Evolutionary conservation across 2,888 invertebrate species (phyloP).

Genomic region (Leistus spinibarbis): DNA sequence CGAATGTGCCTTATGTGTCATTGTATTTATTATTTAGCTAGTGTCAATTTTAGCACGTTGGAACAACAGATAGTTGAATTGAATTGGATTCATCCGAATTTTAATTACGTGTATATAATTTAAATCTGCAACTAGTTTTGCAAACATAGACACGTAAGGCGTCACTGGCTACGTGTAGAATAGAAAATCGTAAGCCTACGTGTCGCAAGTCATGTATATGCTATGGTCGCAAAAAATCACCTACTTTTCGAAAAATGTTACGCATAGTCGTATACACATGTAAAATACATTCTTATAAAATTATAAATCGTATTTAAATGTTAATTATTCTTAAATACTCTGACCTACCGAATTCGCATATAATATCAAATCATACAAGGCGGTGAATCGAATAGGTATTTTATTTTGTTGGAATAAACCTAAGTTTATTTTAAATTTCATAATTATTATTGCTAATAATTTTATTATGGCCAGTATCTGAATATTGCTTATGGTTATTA

Average conservation of each 20-base stretch:
- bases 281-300: background rate
- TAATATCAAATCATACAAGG: no score
- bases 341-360: no score
- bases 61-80: background rate
- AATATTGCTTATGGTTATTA: no score
- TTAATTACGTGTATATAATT: background rate
- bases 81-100: conserved; percentile 23
- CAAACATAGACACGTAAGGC: background rate
- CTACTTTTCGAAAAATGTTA: background rate
- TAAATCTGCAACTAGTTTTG: background rate
- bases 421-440: no score
- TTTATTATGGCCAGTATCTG: no score
- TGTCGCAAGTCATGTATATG: conserved; percentile 9
- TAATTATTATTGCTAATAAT: no score
- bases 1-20: no score
- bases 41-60: background rate
- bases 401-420: no score
- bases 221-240: background rate
- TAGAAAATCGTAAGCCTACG: background rate
- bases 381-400: no score
- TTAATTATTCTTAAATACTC: no score
- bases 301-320: no score
- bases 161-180: background rate
- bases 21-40: no score
- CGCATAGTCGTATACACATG: background rate